Evolutionary conservation across 2,113 vertebrate genomes (phyloP).

Genomic region (Proteles cristata): DNA sequence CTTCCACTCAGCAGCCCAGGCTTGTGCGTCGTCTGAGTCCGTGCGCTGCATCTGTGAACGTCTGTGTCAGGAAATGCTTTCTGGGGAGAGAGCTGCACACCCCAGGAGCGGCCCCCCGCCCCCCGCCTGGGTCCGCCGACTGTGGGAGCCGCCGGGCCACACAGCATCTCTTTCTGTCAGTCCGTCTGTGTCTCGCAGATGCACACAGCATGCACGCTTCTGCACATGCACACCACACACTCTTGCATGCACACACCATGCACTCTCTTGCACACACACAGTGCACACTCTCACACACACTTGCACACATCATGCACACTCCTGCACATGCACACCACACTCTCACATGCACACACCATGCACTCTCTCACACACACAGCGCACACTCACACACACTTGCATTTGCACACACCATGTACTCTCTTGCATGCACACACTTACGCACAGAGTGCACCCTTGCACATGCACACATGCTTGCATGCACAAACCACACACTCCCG

Average conservation of each 20-base stretch:
- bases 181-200: too few relatives aligned
- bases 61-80: fast-evolving
- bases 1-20: fast-evolving
- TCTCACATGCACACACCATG: not conserved
- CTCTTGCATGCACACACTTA: not conserved
- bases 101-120: fast-evolving
- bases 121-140: fast-evolving
- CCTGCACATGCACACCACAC: not conserved
- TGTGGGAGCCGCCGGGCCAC: fast-evolving
- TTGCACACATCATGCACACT: too few relatives aligned
- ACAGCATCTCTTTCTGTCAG: not conserved
- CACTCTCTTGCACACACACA: not conserved
- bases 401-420: too few relatives aligned
- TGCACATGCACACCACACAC: not conserved
- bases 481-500: too few relatives aligned
- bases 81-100: fast-evolving
- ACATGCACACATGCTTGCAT: too few relatives aligned
- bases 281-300: not conserved
- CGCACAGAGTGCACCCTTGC: not conserved
- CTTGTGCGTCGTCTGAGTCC: fast-evolving
- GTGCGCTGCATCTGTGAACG: fast-evolving
- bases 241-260: not conserved
- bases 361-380: not conserved
- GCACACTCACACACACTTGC: too few relatives aligned
- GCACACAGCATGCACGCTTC: too few relatives aligned